A percentile compares a stretch with the other conserved stretches of the same genome.
Conservation (phyloP, 2,113 vertebrate genomes). For the Cyprinus carpio region DNA sequence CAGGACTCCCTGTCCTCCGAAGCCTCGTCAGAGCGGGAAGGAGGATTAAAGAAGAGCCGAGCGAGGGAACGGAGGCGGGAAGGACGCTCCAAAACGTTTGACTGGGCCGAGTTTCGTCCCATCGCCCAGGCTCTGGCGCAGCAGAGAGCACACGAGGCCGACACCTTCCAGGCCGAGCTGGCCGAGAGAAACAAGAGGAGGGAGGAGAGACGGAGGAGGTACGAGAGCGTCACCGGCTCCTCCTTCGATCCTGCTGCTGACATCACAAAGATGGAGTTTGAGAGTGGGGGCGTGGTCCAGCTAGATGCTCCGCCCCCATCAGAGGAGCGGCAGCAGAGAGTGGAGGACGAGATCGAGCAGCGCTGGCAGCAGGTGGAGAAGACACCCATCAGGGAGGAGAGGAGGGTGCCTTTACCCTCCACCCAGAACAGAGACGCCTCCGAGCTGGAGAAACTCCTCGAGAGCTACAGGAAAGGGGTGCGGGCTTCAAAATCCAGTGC, state of each 20-base stretch:
- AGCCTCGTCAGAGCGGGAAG: slow-evolving; percentile 71
- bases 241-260: slow-evolving; percentile 33
- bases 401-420: slow-evolving; percentile 71
- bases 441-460: slow-evolving; percentile 76
- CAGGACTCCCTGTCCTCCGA: slow-evolving; percentile 75
- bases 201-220: slow-evolving; percentile 76
- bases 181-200: slow-evolving; percentile 69
- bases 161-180: slow-evolving; percentile 67
- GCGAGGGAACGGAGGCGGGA: slow-evolving; percentile 76
- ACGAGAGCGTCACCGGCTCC: slow-evolving; percentile 68
- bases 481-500: not conserved
- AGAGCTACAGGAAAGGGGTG: slow-evolving; percentile 77
- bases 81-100: slow-evolving; percentile 80
- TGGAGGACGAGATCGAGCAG: slow-evolving; percentile 80
- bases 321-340: slow-evolving; percentile 70
- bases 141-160: slow-evolving; percentile 73
- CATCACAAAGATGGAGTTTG: slow-evolving; percentile 59
- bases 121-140: slow-evolving; percentile 81
- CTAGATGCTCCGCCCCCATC: slow-evolving; percentile 36
- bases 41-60: slow-evolving; percentile 68
- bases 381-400: slow-evolving; percentile 78
- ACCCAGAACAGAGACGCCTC: slow-evolving; percentile 62
- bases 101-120: slow-evolving; percentile 82
- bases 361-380: slow-evolving; percentile 82
- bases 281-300: slow-evolving; percentile 33